Percentiles rank a stretch among this genome's conserved stretches.
phyloP scores from a whole-genome alignment of 2,888 invertebrate genomes.

The Tachina lurida region DNA sequence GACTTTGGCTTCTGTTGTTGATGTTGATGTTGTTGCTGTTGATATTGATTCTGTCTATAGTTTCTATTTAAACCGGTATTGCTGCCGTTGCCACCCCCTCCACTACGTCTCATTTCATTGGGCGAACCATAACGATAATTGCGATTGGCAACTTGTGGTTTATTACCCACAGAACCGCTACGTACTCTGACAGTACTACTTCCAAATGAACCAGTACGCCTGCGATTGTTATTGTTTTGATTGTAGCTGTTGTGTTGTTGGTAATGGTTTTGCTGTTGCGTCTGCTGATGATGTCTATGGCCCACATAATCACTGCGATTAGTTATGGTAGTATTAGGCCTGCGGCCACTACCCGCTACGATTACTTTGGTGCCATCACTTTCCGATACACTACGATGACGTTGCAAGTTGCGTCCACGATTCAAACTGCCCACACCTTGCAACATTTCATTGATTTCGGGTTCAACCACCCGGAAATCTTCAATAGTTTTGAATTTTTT shows the following conservation, averaged over 20 bases:
- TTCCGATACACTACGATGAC: constrained; percentile 88
- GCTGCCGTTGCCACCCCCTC: constrained; percentile 76
- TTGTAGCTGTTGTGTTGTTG: constrained; percentile 74
- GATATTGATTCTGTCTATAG: constrained; percentile 73
- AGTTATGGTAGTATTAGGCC: constrained; percentile 81
- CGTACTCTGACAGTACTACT: constrained; percentile 81
- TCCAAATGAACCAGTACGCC: constrained; percentile 82
- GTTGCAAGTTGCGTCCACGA: constrained; percentile 84
- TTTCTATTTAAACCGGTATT: constrained; percentile 78
- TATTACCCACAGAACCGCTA: constrained; percentile 82
- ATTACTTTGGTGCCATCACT: constrained; percentile 84
- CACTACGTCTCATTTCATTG: constrained; percentile 79
- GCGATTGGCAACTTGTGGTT: constrained; percentile 81
- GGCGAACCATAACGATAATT: constrained; percentile 80
- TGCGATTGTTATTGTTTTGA: constrained; percentile 76
- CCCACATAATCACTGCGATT: constrained; percentile 83
- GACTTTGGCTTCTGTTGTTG: constrained; percentile 71
- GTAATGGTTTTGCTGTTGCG: constrained; percentile 77
- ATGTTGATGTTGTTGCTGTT: constrained; percentile 71
- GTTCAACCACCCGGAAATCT: constrained; percentile 91
- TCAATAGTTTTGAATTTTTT: constrained; percentile 93
- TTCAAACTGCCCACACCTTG: constrained; percentile 84
- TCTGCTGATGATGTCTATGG: constrained; percentile 78
- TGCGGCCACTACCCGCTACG: constrained; percentile 75
- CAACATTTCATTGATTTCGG: constrained; percentile 86